Conservation (phyloP, 2,888 invertebrate genomes). For the Petrolisthes cinctipes region DNA sequence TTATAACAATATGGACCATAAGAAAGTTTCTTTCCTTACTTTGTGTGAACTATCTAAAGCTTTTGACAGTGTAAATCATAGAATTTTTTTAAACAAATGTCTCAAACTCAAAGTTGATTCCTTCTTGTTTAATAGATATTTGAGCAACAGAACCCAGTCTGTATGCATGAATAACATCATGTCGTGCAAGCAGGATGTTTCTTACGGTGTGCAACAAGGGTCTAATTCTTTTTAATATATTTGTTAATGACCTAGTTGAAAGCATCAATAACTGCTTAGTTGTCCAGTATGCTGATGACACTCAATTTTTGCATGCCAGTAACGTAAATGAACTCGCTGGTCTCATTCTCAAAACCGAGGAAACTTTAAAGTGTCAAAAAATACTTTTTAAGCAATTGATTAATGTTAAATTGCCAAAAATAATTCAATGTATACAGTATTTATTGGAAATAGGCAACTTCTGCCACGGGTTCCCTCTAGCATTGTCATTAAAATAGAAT, state of each 20-base stretch:
- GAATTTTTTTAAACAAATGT: background rate
- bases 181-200: background rate
- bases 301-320: no score
- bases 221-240: slow-evolving; percentile 15
- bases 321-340: no score
- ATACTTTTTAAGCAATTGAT: background rate
- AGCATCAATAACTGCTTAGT: no score
- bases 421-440: background rate
- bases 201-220: slow-evolving; percentile 5
- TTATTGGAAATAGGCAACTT: background rate
- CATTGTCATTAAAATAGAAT: background rate
- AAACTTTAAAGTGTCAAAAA: background rate
- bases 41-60: background rate
- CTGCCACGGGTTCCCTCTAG: background rate
- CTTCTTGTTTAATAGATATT: background rate
- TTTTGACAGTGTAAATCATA: slow-evolving; percentile 6
- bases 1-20: no score
- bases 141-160: background rate
- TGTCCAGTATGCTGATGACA: no score
- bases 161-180: background rate
- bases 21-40: background rate
- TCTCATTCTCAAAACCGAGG: background rate
- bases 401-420: background rate
- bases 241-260: no score
- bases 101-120: background rate